Base-by-base conservation (phyloP, 2,113 vertebrate species). In the Malaclemys terrapin region DNA sequence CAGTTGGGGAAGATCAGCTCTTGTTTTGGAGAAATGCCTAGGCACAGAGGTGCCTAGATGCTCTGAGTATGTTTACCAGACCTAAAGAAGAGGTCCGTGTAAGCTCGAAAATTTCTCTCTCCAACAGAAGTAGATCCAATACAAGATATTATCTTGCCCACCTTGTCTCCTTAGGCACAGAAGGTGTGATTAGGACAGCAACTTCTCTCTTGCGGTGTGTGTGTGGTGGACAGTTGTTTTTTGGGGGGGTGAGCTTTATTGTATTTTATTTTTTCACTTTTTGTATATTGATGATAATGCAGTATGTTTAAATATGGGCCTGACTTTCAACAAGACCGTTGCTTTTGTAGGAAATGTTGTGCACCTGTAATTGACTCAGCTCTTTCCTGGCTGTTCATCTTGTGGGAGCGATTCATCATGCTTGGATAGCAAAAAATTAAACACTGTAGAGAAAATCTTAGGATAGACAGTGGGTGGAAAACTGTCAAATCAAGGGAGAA, bases 351-450 rank as follows among this genome's bases (percentile, higher is more conserved):
- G 75, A 20, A 49, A 49, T 95, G 10, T 49, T 87, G 45, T 0
- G 0, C 82, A 83, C 52, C 13, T 84, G 53, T 42, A 79, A 57
- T 88, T 88, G 76, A 59, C 83, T 88, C 75, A 54, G 31, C 47
- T 96, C 20, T 76, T 76, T 76, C 93, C 93, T 94, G 31, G 57
- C 89, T 87, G 87, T 27, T 75, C 35, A 20, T 72, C n/a, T 75
- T 72, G 65, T 81, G 89, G 89, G 88, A 88, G 94, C 50, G 49
- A 92, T 89, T 93, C 57, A 85, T 94, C 49, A 79, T 86, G 83
- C 85, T 82, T 62, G 29, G 80, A 14, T 52, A 10, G 52, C 19
- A 56, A 22, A 86, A 57, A 56, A 56, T 76, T 76, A 78, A 86
- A 54, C 75, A 75, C 42, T n/a, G 10, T 54, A 57, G 20, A 31